Evolutionary conservation across 2,888 invertebrate genomes (phyloP), one percentile per base, ranked within the genome.

Genomic region (Macrosoma leucophasiata): DNA sequence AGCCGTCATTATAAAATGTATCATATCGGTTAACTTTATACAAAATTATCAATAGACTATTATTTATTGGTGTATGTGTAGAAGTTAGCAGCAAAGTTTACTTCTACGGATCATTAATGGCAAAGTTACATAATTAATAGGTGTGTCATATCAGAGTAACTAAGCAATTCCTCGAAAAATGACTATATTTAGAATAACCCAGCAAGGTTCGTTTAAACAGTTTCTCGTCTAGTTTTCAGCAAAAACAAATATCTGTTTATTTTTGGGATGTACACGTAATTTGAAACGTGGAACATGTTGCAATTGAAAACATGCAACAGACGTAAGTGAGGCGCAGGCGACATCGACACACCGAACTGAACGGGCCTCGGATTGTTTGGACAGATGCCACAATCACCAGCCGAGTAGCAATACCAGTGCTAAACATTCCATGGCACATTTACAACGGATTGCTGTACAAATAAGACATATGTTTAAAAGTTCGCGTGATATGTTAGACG

Each of bases 1-100:
- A 81, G 70, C 71, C 49, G 57, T 55, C 76, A 74, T 71, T 62
- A 62, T 60, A 64, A 62, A 66, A 48, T 66, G 60, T 65, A n/a
- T n/a, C n/a, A n/a, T n/a, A n/a, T n/a, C n/a, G n/a, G n/a, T n/a
- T n/a, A n/a, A n/a, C n/a, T n/a, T n/a, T n/a, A n/a, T n/a, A n/a
- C n/a, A n/a, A n/a, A n/a, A n/a, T n/a, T n/a, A n/a, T n/a, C n/a
- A n/a, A n/a, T n/a, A n/a, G n/a, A n/a, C n/a, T n/a, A n/a, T n/a
- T n/a, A n/a, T n/a, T n/a, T n/a, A n/a, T n/a, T n/a, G n/a, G n/a
- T n/a, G n/a, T n/a, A n/a, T n/a, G n/a, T n/a, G n/a, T n/a, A n/a
- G n/a, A n/a, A n/a, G n/a, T n/a, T n/a, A n/a, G n/a, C n/a, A n/a
- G n/a, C n/a, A n/a, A n/a, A n/a, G n/a, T n/a, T n/a, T n/a, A n/a